Conservation (phyloP, 30 jellyfish, hydroid and myxozoan genomes). For the Aurelia aurita complex sp. Pacific region DNA sequence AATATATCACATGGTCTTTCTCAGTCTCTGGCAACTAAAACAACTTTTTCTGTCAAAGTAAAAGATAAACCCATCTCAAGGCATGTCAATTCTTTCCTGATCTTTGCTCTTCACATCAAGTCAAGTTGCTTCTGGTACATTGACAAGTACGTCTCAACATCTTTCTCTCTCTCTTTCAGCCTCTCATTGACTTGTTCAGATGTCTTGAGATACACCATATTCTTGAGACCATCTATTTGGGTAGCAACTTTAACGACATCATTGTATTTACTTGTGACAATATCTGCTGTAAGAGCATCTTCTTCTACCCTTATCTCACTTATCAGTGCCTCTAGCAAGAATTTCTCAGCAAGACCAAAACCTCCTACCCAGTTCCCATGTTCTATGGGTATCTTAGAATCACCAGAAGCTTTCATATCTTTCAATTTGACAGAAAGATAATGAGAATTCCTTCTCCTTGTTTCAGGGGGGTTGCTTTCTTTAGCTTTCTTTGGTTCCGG, state of each 20-base stretch:
- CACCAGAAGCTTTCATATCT: constrained; percentile 58
- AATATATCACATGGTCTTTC: too few relatives aligned
- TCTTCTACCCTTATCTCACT: constrained; percentile 89
- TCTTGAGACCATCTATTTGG: constrained; percentile 52
- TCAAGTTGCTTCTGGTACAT: constrained; percentile 88
- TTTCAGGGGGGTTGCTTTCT: constrained; percentile 28
- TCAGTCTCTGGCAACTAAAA: too few relatives aligned
- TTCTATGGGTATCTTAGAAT: constrained; percentile 65
- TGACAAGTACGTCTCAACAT: constrained; percentile 72
- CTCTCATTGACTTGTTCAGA: constrained; percentile 73
- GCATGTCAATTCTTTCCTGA: too few relatives aligned
- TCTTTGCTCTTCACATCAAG: constrained; percentile 1
- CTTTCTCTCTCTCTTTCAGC: constrained; percentile 89
- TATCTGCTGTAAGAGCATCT: constrained; percentile 77
- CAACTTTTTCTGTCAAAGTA: too few relatives aligned
- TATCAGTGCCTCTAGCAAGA: constrained; percentile 83
- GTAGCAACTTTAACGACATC: constrained; percentile 76
- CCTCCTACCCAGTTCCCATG: constrained; percentile 69
- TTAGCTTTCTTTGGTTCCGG: background rate
- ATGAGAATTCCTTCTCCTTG: constrained; percentile 81
- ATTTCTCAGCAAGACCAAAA: constrained; percentile 82
- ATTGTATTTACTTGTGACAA: constrained; percentile 78
- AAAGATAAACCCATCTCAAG: too few relatives aligned
- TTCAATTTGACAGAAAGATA: constrained; percentile 58
- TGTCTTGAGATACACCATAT: constrained; percentile 62